Conservation (phyloP, 2,888 invertebrate species). For the Pollenia amentaria region DNA sequence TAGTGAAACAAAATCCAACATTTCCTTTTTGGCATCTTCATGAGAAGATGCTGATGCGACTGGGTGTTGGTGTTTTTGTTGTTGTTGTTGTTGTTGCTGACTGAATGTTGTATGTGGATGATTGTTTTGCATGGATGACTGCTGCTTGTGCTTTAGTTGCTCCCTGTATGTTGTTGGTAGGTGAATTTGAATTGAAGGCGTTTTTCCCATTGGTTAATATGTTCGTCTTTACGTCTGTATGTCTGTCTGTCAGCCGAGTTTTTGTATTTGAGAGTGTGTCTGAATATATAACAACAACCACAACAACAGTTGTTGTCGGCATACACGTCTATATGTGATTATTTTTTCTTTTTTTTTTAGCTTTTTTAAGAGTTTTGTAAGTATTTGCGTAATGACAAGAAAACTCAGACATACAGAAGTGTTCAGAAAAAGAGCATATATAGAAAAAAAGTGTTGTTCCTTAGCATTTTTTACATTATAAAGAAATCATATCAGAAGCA, state of each 20-base stretch:
- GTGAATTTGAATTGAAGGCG: constrained; percentile 78
- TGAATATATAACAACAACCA: constrained; percentile 21
- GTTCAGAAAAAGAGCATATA: neutral
- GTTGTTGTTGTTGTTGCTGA: constrained; percentile 6
- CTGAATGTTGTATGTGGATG: constrained; percentile 42
- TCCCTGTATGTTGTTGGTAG: constrained; percentile 46
- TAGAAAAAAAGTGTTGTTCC: neutral
- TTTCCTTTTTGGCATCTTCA: constrained; percentile 70
- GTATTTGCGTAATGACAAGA: constrained; percentile 62
- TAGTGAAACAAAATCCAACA: constrained; percentile 71
- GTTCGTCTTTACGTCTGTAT: constrained; percentile 32
- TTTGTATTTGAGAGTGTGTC: neutral
- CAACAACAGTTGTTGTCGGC: constrained; percentile 48
- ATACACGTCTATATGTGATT: constrained; percentile 32
- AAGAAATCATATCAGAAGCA: too few relatives aligned
- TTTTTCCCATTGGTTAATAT: constrained; percentile 71
- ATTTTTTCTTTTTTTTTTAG: constrained; percentile 69
- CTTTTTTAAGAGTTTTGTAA: constrained; percentile 70
- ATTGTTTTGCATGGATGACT: constrained; percentile 58
- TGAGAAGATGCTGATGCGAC: constrained; percentile 44
- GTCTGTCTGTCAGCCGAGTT: neutral
- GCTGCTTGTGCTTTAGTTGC: constrained; percentile 35
- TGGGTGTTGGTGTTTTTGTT: constrained; percentile 12
- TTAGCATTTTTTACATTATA: too few relatives aligned
- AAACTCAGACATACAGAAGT: constrained; percentile 51